Evolutionary conservation across 2,113 vertebrate genomes (phyloP), one percentile per base, ranked within the genome.

Genomic region (Neomonachus schauinslandi): DNA sequence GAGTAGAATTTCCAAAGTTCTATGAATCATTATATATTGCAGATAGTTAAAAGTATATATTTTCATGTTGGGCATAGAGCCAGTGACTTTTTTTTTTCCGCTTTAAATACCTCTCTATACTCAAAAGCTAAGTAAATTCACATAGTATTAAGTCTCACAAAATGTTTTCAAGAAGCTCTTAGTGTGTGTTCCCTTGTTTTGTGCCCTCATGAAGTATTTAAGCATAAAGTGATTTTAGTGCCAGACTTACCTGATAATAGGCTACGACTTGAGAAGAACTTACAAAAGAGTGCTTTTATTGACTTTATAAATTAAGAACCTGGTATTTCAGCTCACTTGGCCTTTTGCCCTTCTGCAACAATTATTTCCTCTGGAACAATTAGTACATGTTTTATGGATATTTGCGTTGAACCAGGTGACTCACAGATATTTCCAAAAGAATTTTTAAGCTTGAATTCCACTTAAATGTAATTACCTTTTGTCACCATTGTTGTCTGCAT

Each of bases 281-380:
- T 49, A 86, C 83, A 83, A 71, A 96, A 87, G 55, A 72, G 14
- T 11, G 31, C 88, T 87, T 85, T 83, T 92, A 93, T 81, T 84
- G 94, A 97, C 93, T 97, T 96, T 72, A 95, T 82, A 96, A 91
- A 88, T 77, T 65, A 88, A 97, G 94, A 92, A 49, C 81, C 76
- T 77, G 72, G 71, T 69, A 42, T 95, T 88, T 95, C 76, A 81
- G 93, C 74, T 55, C 69, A 2, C 63, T 74, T 95, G 92, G 84
- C 76, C 88, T 65, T 84, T 71, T 92, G 87, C 94, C 91, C 91
- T 95, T 92, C 46, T 94, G 90, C 85, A 80, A 81, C 63, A 81
- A 31, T 81, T 39, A 72, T 83, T 95, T 97, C 79, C 87, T 95
- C 94, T 95, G 80, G 95, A 95, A 92, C 96, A 90, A 92, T 95